Evolutionary conservation across 92 coral and sea anemone genomes (phyloP), one percentile per base, ranked within the genome.

Genomic region (Heteractis magnifica): DNA sequence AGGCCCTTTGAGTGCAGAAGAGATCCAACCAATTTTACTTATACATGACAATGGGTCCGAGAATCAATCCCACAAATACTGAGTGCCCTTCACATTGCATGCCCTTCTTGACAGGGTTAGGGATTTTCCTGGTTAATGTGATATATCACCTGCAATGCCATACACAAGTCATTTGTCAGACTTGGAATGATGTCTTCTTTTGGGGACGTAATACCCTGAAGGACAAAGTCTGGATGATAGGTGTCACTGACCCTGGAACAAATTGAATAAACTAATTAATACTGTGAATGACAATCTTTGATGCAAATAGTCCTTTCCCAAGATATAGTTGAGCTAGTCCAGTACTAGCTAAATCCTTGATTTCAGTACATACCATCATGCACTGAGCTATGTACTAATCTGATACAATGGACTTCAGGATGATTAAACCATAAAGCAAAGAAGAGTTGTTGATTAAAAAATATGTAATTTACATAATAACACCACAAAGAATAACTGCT

Each of bases 151-250:
- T 95, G 94, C 15, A 96, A 81, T 10, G 99, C 83, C 51, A 96
- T 76, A 70, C 88, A 87, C 19, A 96, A 79, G 82, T 94, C 96
- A 41, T 77, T 88, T 5, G 89, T 82, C 56, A 94, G 86, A 50
- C 89, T 87, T 16, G 89, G 87, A 23, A 86, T 81, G 72, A 93
- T 85, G 68, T 87, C 86, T 49, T 86, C 79, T 19, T 81, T 81
- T 12, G 68, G 78, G 5, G 87, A 90, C 16, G 89, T 87, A 2
- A 90, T 87, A 10, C 99, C 99, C 78, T 96, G 99, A 51, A 96
- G 99, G n/a, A 96, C 99, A 85, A 96, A 92, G 90, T 96, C 99
- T 71, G 99, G 88, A 41, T 88, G 86, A 71, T 96, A 96, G 49
- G 72, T 75, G 51, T 94, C 98, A 76, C 92, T 87, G 78, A 94